Base-by-base conservation (phyloP, 1,140 invertebrate genomes). In the Apis dorsata region DNA sequence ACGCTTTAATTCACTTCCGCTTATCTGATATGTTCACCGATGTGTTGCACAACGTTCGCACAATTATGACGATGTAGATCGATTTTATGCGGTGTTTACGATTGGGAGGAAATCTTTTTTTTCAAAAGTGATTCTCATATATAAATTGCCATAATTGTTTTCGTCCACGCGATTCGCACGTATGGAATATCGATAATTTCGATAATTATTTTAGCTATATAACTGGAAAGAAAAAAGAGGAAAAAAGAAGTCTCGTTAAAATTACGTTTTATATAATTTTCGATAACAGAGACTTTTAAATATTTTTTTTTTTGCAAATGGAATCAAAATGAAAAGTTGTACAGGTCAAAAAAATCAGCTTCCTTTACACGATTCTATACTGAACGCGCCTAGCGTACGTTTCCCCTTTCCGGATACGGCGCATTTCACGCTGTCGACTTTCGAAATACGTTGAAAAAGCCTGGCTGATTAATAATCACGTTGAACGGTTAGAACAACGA, bases 381-480 rank as follows among this genome's bases (percentile, higher is more conserved):
- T 7, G 34, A 44, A 44, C 2, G 34, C 34, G 34, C 34, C 4
- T 44, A 44, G 62, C 2, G 62, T 12, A 63, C 62, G 63, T 74
- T 44, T 76, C 77, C 81, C 65, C 72, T 78, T 87, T 84, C 85
- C 86, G 90, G 88, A 89, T 86, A 73, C 73, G 83, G 75, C 81
- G 81, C 79, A 86, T 85, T 90, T 90, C 89, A 90, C 84, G 89
- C 79, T 71, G 19, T 15, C 75, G 76, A 69, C 75, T 90, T 85
- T 87, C 70, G 68, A 83, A 87, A 89, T 80, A 84, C 88, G 77
- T 84, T 79, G 75, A 76, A 81, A 81, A 88, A 75, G 71, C 51
- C 73, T 63, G 57, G 68, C 71, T 88, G 89, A 91, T 91, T 90
- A 90, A 91, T 91, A 90, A 91, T 85, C 90, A 86, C 73, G 87